These are phyloP conservation scores for Nyctibius bracteatus DNA, from an alignment of 2,113 vertebrate species.

Conservation along the genomic window DNA sequence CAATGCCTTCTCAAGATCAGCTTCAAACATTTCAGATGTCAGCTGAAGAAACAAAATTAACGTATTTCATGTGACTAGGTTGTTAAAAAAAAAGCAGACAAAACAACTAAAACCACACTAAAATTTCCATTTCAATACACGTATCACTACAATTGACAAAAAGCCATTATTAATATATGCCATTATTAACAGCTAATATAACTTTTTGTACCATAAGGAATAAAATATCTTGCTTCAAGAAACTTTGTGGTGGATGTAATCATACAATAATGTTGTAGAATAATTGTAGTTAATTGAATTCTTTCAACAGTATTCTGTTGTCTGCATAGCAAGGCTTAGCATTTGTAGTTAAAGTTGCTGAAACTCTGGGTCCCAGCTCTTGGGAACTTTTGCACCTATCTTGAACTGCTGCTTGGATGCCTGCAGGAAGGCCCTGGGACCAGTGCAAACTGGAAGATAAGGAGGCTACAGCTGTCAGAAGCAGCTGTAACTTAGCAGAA, in stretches of 20 bases:
- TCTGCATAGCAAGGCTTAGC: no score
- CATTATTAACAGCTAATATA: background rate
- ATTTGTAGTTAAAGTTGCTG: no score
- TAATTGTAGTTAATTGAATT: no score
- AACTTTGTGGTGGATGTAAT: background rate
- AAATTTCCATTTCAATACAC: background rate
- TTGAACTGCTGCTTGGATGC: no score
- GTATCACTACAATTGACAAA: background rate
- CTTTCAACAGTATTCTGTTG: no score
- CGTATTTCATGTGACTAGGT: background rate
- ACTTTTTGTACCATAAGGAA: background rate
- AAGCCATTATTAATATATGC: background rate
- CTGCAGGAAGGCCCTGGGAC: no score
- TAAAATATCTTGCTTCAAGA: background rate
- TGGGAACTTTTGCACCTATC: no score
- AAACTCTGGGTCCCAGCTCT: no score
- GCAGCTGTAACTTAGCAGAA: no score
- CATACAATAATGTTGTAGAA: no score
- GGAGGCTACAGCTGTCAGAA: no score
- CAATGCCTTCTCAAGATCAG: conserved; percentile 94
- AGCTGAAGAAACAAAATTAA: conserved; percentile 73
- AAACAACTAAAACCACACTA: background rate
- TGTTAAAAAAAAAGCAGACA: background rate
- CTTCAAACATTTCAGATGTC: conserved; percentile 91
- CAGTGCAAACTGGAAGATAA: no score